phyloP scores from a whole-genome alignment of 2,888 invertebrate species.

The Sesamia inferens region DNA sequence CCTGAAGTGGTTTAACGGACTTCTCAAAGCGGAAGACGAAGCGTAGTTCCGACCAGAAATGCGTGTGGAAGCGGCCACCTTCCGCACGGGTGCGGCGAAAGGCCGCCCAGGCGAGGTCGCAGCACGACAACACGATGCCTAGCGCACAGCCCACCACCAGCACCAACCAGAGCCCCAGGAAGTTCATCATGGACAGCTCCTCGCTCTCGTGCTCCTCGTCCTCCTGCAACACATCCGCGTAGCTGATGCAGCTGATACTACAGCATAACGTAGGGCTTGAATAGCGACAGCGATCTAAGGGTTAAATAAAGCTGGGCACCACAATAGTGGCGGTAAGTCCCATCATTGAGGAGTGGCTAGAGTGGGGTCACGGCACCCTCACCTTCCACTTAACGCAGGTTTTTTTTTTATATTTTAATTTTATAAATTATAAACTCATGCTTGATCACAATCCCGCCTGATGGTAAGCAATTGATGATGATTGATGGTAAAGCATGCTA shows the following conservation, averaged over 20 bases:
- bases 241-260: too few relatives aligned
- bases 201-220: slow-evolving; percentile 76
- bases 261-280: background rate
- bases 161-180: slow-evolving; percentile 95
- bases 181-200: slow-evolving; percentile 92
- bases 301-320: too few relatives aligned
- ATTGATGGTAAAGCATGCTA: too few relatives aligned
- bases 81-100: slow-evolving; percentile 70
- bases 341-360: too few relatives aligned
- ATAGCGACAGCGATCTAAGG: background rate
- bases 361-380: too few relatives aligned
- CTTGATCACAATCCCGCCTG: too few relatives aligned
- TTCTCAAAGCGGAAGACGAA: slow-evolving; percentile 84
- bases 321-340: too few relatives aligned
- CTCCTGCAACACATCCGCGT: slow-evolving; percentile 66
- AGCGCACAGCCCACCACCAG: slow-evolving; percentile 92
- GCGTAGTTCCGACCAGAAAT: slow-evolving; percentile 79
- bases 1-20: slow-evolving; percentile 81
- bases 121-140: slow-evolving; percentile 91
- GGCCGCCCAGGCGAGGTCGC: slow-evolving; percentile 88
- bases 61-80: slow-evolving; percentile 68
- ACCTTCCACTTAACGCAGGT: too few relatives aligned
- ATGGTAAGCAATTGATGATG: too few relatives aligned
- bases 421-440: too few relatives aligned
- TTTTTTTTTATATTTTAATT: too few relatives aligned